Evolutionary conservation across 2,113 vertebrate species (phyloP).

Genomic region (Cercopithecus mona): DNA sequence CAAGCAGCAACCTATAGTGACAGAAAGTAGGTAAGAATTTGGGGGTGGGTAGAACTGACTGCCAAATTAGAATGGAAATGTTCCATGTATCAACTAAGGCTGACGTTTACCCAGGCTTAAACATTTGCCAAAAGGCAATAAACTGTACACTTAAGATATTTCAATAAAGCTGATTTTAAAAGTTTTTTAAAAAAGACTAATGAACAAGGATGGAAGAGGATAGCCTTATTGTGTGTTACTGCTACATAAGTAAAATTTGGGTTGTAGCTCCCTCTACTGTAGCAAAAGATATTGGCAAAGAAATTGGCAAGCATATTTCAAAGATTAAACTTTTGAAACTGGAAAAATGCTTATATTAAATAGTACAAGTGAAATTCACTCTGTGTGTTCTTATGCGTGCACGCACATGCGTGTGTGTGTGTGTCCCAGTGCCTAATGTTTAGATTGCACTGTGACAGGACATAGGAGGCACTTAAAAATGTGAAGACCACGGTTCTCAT

Average conservation of each 20-base stretch:
- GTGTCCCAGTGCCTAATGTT: not conserved
- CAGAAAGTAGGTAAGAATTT: not conserved
- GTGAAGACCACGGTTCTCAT: not conserved
- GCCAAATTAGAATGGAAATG: not conserved
- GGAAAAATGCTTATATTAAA: not conserved
- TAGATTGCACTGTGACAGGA: not conserved
- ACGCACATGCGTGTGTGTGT: not conserved
- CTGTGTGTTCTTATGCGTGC: no score
- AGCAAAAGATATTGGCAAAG: not conserved
- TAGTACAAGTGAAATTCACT: not conserved
- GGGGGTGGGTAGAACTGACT: not conserved
- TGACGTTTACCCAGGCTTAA: not conserved
- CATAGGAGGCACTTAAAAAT: not conserved
- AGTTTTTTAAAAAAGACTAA: not conserved
- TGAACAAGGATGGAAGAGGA: not conserved
- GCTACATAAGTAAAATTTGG: slow-evolving; percentile 8
- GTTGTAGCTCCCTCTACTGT: slow-evolving; percentile 59
- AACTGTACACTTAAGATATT: not conserved
- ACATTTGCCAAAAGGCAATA: not conserved
- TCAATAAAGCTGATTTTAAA: not conserved
- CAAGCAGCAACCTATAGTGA: not conserved
- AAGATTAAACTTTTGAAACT: not conserved
- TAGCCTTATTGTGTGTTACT: not conserved
- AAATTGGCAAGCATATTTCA: not conserved
- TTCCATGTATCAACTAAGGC: not conserved